Conservation (phyloP, 92 coral and sea anemone species). For the Ricordea florida region DNA sequence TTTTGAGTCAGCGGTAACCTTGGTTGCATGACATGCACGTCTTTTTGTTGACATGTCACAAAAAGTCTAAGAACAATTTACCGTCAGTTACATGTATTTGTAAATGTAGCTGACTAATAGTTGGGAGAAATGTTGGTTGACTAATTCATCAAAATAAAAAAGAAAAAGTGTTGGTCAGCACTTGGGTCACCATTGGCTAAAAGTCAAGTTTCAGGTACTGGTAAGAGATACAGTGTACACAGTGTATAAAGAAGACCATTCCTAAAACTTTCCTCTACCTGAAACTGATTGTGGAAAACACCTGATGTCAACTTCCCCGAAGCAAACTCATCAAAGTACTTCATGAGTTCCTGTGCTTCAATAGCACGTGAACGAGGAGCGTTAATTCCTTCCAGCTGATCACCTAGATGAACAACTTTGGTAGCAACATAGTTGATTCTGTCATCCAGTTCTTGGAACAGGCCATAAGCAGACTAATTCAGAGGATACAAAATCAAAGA, state of each 20-base stretch:
- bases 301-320: slow-evolving; percentile 65
- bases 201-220: no score
- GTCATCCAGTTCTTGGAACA: slow-evolving; percentile 93
- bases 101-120: background rate
- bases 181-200: no score
- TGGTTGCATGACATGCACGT: no score
- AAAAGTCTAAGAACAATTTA: no score
- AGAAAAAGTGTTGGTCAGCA: no score
- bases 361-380: slow-evolving; percentile 91
- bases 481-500: background rate
- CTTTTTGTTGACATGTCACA: no score
- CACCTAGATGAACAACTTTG: slow-evolving; percentile 97
- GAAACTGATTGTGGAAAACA: slow-evolving; percentile 72
- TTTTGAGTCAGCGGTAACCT: no score
- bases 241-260: background rate
- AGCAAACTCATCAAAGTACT: slow-evolving; percentile 92
- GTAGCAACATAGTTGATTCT: slow-evolving; percentile 96
- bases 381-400: slow-evolving; percentile 96
- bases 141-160: no score
- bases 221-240: background rate
- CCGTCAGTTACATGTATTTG: background rate
- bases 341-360: slow-evolving; percentile 98
- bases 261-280: slow-evolving; percentile 27
- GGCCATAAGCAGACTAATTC: slow-evolving; percentile 63
- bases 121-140: background rate